Base-by-base conservation (phyloP, 2,797 vertebrate genomes). In the Phoxinus dragarum region DNA sequence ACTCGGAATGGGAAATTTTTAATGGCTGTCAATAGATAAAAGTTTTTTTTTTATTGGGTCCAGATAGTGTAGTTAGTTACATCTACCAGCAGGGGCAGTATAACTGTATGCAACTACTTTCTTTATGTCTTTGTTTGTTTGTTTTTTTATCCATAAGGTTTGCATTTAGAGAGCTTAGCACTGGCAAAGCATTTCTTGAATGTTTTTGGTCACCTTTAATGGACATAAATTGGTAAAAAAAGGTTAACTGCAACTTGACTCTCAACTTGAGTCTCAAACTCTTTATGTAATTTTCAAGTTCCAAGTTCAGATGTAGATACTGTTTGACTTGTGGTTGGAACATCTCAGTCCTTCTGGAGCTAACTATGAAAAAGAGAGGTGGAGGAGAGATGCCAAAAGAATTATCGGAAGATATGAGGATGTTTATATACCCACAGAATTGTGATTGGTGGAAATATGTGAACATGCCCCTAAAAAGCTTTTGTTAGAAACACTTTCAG, bases 41-140 rank as follows among this genome's bases (percentile, higher is more conserved):
- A 0, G 10, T 5, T n/a, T 27, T 4, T 27, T n/a, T 0, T 27
- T n/a, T n/a, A n/a, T n/a, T n/a, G n/a, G n/a, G 61, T 17, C 6
- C 61, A 66, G 17, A 23, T 27, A 36, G 31, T 52, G 10, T 38
- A 49, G 17, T 31, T 52, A 49, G 17, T 31, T 52, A 49, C 6
- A 56, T 74, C 14, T 56, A 54, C 31, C 47, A 52, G 31, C 44
- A 49, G 44, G 14, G 4, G 71, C 8, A 75, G 47, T 56, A 56
- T 3, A 73, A 10, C 44, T 34, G 2, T 21, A 12, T 4, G 44
- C 16, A 47, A 16, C 21, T 9, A 54, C 6, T 54, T 21, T 8
- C 12, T 40, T 68, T 68, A 19, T 23, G 42, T 67, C 38, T 4
- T 52, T 61, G 8, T 27, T 6, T 66, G 14, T 71, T 9, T 19